Evolutionary conservation across 30 jellyfish, hydroid and myxozoan genomes (phyloP).

Genomic region (Morbakka virulenta): DNA sequence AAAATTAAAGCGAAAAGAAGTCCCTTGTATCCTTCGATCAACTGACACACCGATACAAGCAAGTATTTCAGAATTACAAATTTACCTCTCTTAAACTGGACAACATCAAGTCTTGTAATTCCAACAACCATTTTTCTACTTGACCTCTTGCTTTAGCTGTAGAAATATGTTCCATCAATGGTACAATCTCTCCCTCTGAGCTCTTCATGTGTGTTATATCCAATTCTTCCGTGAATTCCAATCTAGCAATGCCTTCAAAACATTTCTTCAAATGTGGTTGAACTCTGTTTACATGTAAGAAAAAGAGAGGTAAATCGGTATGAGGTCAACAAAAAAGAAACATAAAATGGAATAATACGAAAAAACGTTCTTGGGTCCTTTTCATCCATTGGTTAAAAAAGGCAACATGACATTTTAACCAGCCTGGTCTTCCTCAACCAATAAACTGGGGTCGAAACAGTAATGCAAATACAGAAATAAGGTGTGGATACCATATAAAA

Average conservation of each 20-base stretch:
- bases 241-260: conserved; percentile 95
- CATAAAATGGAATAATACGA: not conserved
- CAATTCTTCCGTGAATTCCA: conserved; percentile 93
- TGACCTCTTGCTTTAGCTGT: conserved; percentile 99
- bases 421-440: too few species aligned
- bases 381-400: not conserved
- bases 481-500: too few species aligned
- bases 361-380: not conserved
- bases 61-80: not conserved
- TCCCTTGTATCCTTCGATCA: too few species aligned
- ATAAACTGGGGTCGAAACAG: too few species aligned
- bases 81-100: conserved; percentile 85
- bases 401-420: too few species aligned
- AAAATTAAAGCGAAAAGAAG: too few species aligned
- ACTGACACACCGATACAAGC: too few species aligned
- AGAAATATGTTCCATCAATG: conserved; percentile 77
- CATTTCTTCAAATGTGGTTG: conserved; percentile 97
- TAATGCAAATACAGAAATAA: too few species aligned
- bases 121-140: conserved; percentile 97
- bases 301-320: not conserved
- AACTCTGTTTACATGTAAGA: conserved; percentile 47
- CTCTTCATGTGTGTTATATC: conserved; percentile 98
- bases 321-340: not conserved
- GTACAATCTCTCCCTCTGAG: conserved; percentile 98
- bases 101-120: conserved; percentile 87